Percentiles rank a stretch among this genome's conserved stretches.
These are phyloP conservation scores for Dicrostonyx torquatus DNA, from an alignment of 2,797 vertebrate species.

Conservation along the genomic window DNA sequence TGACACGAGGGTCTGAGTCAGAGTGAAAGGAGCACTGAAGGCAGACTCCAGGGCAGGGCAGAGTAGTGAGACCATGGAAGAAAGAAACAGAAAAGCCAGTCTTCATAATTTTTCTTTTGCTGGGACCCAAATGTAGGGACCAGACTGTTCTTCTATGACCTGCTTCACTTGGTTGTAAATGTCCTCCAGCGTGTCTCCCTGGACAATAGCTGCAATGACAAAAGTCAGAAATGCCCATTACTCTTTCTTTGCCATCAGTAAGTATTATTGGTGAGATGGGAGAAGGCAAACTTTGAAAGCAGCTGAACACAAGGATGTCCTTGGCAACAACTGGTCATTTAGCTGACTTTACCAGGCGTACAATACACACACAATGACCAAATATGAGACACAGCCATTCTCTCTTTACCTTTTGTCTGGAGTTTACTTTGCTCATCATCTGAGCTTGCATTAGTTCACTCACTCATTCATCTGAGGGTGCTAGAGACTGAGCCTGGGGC, in stretches of 20 bases:
- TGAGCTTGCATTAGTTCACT: background rate
- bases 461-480: background rate
- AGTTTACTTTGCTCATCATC: background rate
- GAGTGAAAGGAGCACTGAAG: slow-evolving; percentile 69
- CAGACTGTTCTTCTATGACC: slow-evolving; percentile 98
- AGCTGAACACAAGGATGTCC: background rate
- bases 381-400: background rate
- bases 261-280: background rate
- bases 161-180: slow-evolving; percentile 98
- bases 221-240: slow-evolving; percentile 48
- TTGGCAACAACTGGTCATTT: slow-evolving; percentile 29
- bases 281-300: background rate
- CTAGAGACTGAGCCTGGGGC: background rate
- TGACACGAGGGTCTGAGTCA: slow-evolving; percentile 81
- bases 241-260: background rate
- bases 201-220: slow-evolving; percentile 91
- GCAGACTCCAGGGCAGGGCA: slow-evolving; percentile 79
- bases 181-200: slow-evolving; percentile 98
- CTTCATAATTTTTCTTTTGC: slow-evolving; percentile 99
- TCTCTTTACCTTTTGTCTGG: background rate
- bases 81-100: slow-evolving; percentile 78
- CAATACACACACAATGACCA: background rate
- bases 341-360: slow-evolving; percentile 12
- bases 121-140: slow-evolving; percentile 96
- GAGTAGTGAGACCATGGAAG: slow-evolving; percentile 83